These are phyloP conservation scores for Syngnathus floridae DNA, from an alignment of 2,113 vertebrate genomes.

Conservation along the genomic window DNA sequence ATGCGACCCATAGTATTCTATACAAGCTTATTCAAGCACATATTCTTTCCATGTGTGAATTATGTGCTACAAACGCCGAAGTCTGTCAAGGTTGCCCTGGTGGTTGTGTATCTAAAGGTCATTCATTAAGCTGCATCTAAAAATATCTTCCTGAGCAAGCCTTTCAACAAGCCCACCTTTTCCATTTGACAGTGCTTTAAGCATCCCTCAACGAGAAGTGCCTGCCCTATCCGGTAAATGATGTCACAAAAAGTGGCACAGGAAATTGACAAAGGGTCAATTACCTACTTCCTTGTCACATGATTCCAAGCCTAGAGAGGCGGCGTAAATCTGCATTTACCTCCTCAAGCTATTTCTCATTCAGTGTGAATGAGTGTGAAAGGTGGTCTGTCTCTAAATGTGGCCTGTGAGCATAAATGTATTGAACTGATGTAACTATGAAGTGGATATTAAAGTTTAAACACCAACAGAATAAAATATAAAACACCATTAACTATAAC, in stretches of 20 bases:
- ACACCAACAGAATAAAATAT: neutral
- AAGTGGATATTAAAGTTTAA: neutral
- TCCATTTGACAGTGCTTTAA: conserved; percentile 1
- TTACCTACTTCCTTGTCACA: conserved; percentile 11
- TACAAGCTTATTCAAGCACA: too few species aligned
- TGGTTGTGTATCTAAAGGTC: neutral
- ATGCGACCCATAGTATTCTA: too few species aligned
- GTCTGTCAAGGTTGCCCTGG: neutral
- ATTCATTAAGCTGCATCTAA: neutral
- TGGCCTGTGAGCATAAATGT: neutral
- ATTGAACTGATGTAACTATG: neutral
- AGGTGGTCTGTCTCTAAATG: neutral
- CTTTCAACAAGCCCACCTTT: conserved; percentile 16
- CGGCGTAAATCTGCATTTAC: neutral
- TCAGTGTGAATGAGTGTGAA: neutral
- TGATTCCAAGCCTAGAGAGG: neutral
- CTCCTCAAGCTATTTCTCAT: neutral
- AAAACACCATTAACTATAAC: neutral
- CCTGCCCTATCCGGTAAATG: conserved; percentile 45
- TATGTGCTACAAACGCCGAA: too few species aligned
- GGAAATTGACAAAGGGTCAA: conserved; percentile 24
- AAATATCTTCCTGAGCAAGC: conserved; percentile 25
- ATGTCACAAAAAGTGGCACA: conserved; percentile 47
- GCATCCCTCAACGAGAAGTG: conserved; percentile 29
- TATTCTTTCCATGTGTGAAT: too few species aligned